Conservation (phyloP, 2,113 vertebrate genomes). For the Suricata suricatta region DNA sequence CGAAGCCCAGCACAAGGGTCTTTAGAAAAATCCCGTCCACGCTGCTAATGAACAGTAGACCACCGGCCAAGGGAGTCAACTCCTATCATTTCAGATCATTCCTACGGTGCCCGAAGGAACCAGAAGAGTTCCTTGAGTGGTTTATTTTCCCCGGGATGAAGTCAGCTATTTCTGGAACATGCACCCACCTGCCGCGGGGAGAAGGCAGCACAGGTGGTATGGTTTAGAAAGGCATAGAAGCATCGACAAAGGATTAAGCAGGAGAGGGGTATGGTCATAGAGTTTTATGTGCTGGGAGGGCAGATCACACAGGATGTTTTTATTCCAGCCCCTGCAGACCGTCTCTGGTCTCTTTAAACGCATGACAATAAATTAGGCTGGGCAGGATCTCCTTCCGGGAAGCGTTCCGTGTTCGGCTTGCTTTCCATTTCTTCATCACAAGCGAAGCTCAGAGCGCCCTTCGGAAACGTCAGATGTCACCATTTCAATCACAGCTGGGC, state of each 20-base stretch:
- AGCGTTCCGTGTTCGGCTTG: not conserved
- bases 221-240: not conserved
- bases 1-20: not conserved
- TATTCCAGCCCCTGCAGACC: fast-evolving
- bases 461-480: not conserved
- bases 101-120: not conserved
- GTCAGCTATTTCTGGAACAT: not conserved
- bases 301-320: fast-evolving
- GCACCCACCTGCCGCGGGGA: not conserved
- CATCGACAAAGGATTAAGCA: too few species aligned
- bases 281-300: not conserved
- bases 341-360: not conserved
- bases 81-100: not conserved
- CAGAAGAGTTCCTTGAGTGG: not conserved
- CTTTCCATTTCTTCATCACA: not conserved
- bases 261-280: fast-evolving
- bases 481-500: not conserved
- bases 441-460: not conserved
- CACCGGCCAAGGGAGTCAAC: not conserved
- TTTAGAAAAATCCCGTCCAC: not conserved
- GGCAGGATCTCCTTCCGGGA: not conserved
- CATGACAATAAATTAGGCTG: not conserved
- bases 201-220: fast-evolving
- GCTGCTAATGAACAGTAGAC: not conserved
- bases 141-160: not conserved